phyloP scores from a whole-genome alignment of 1,140 invertebrate genomes.

The Drosophila serrata region DNA sequence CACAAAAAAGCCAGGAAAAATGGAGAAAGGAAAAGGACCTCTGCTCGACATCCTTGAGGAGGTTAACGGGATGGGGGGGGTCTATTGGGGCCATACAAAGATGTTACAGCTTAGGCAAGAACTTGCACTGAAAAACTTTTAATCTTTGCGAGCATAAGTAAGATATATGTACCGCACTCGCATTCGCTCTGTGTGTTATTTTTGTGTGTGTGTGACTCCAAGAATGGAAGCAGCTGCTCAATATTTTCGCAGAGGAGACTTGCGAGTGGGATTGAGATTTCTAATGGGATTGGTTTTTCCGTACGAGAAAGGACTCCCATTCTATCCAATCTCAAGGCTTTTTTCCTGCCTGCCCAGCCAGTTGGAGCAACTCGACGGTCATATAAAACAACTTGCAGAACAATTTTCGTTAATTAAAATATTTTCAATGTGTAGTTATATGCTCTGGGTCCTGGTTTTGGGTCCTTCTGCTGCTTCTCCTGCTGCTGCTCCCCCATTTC shows the following conservation, averaged over 20 bases:
- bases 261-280: constrained; percentile 75
- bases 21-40: constrained; percentile 16
- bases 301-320: constrained; percentile 8
- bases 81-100: constrained; percentile 65
- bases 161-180: constrained; percentile 70
- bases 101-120: constrained; percentile 83
- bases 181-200: constrained; percentile 13
- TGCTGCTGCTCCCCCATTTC: constrained; percentile 16
- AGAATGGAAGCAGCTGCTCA: constrained; percentile 77
- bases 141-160: constrained; percentile 82
- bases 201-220: constrained; percentile 43
- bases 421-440: constrained; percentile 71
- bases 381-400: constrained; percentile 78
- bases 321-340: constrained; percentile 10
- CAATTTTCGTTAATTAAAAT: constrained; percentile 84
- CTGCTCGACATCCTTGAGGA: constrained; percentile 13
- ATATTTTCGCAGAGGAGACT: constrained; percentile 64
- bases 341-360: constrained; percentile 11
- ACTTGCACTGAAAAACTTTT: constrained; percentile 83
- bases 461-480: constrained; percentile 4
- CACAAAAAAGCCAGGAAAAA: constrained; percentile 28
- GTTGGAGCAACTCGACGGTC: constrained; percentile 52
- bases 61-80: constrained; percentile 11
- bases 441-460: constrained; percentile 43
- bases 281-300: constrained; percentile 80